Conservation (phyloP, 2,888 invertebrate species). For the Acleris laterana region DNA sequence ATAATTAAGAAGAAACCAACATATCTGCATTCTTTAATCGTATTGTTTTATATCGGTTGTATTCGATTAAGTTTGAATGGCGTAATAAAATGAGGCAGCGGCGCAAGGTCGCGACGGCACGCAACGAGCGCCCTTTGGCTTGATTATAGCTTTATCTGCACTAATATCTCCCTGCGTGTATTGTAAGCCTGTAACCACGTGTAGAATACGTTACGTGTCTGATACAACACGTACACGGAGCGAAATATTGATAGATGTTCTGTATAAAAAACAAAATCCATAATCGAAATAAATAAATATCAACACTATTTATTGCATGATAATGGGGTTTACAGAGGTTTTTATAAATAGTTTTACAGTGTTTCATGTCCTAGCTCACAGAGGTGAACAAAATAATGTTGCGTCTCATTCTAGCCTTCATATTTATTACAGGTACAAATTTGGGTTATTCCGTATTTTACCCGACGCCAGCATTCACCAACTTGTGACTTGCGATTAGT, state of each 20-base stretch:
- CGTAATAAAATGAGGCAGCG: slow-evolving; percentile 61
- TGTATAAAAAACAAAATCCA: neutral
- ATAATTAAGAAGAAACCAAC: slow-evolving; percentile 11
- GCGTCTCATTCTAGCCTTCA: too few species aligned
- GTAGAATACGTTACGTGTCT: slow-evolving; percentile 22
- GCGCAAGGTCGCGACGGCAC: slow-evolving; percentile 66
- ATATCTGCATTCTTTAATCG: slow-evolving; percentile 33
- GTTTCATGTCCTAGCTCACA: too few species aligned
- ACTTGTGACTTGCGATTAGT: too few species aligned
- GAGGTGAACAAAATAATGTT: too few species aligned
- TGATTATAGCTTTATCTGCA: slow-evolving; percentile 60
- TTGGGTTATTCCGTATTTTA: too few species aligned
- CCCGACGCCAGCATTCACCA: too few species aligned
- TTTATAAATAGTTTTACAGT: too few species aligned
- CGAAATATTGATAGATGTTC: slow-evolving; percentile 13
- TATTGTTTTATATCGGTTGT: slow-evolving; percentile 57
- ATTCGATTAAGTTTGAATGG: slow-evolving; percentile 71
- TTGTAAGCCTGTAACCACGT: slow-evolving; percentile 27
- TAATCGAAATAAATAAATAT: neutral
- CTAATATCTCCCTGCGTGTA: slow-evolving; percentile 54
- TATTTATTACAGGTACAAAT: too few species aligned
- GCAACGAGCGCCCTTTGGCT: slow-evolving; percentile 58
- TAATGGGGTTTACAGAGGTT: too few species aligned
- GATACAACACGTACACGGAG: slow-evolving; percentile 13
- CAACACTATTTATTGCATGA: too few species aligned